These are phyloP conservation scores for Leptinotarsa haldemani DNA, from an alignment of 2,888 invertebrate genomes.

Conservation along the genomic window DNA sequence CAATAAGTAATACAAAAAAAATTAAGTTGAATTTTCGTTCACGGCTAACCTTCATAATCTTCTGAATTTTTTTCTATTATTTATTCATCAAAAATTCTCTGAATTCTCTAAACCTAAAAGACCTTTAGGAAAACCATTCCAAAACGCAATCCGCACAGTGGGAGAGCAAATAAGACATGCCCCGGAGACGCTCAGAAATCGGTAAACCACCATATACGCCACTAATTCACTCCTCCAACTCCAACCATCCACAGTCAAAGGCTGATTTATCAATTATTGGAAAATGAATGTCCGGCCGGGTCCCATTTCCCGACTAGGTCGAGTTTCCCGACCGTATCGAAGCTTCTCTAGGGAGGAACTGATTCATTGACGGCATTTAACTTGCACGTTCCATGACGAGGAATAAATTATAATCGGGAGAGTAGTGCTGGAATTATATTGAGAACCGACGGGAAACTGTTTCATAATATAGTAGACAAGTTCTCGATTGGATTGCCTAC, in stretches of 20 bases:
- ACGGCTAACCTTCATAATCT: no score
- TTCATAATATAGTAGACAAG: neutral
- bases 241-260: slow-evolving; percentile 1
- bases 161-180: no score
- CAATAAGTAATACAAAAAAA: no score
- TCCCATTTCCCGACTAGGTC: slow-evolving; percentile 6
- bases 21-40: no score
- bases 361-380: neutral
- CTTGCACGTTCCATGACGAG: neutral
- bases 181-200: neutral
- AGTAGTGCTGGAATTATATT: slow-evolving; percentile 4
- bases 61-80: no score
- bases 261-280: slow-evolving; percentile 6
- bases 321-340: slow-evolving; percentile 12
- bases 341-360: neutral
- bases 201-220: neutral
- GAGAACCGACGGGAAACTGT: neutral
- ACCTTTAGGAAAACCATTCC: no score
- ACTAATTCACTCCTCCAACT: neutral
- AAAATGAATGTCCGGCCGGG: slow-evolving; percentile 7
- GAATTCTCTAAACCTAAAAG: no score
- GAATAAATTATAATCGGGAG: slow-evolving; percentile 9
- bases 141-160: no score
- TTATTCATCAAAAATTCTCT: no score
- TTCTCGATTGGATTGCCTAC: neutral